Base-by-base conservation (phyloP, 2,888 invertebrate genomes). In the Drosophila borborema region DNA sequence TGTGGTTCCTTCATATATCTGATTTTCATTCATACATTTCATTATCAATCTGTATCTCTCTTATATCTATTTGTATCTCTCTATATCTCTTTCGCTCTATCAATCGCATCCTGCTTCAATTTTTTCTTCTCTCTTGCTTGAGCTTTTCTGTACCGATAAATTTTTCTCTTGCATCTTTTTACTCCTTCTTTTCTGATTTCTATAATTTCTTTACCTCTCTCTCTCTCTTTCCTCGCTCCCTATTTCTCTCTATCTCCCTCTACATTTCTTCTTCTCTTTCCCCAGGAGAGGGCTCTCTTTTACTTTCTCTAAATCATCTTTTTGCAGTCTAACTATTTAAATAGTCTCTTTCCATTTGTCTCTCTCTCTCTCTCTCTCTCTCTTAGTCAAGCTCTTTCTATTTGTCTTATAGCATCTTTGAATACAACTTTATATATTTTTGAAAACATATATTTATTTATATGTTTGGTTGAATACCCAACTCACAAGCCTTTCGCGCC, bases 401-500 rank as follows among this genome's bases (percentile, higher is more conserved):
- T 49, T 12, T 12, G 34, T 4, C 18, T 63, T 34, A 2, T 14
- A 43, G 3, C n/a, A 40, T 28, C 40, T 28, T n/a, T 41, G 31
- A 18, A 56, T 18, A 41, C 18, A 56, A 5, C 54, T 54, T 1
- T 23, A 54, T 40, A 54, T 54, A 54, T 10, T 38, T 40, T 9
- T 16, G 20, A n/a, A 3, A 41, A 18, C 55, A 41, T 55, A 12
- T 6, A 40, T 51, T 58, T 45, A 20, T 20, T 20, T 20, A 36
- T 58, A 12, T 20, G 40, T 16, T 20, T 16, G 16, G 28, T 10
- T 12, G 49, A 18, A 62, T 16, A 62, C 48, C 23, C 40, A 8
- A 23, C 10, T 49, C 62, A 51, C 41, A 0, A 5, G 20, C 18
- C 40, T 23, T 54, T 54, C 18, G 45, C 64, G 46, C 43, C 51